These are phyloP conservation scores for Thrips palmi DNA, from an alignment of 1,140 invertebrate species.

Conservation along the genomic window DNA sequence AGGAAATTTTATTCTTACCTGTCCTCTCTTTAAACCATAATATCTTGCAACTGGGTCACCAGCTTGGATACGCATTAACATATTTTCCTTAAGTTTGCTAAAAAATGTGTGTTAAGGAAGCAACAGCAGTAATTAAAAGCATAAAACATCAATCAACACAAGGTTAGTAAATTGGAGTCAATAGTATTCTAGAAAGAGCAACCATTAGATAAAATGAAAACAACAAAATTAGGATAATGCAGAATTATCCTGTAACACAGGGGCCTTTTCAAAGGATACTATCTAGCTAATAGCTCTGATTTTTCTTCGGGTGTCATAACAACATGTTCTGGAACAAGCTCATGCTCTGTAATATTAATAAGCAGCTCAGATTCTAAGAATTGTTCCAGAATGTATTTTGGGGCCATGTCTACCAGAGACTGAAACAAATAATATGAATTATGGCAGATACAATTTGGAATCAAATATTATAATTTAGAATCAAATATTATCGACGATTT, in stretches of 20 bases:
- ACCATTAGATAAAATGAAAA: slow-evolving; percentile 11
- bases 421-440: no score
- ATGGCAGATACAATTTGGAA: background rate
- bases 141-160: no score
- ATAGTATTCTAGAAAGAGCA: slow-evolving; percentile 2
- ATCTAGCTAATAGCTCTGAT: slow-evolving; percentile 78
- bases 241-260: background rate
- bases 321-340: slow-evolving; percentile 96
- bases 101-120: slow-evolving; percentile 24
- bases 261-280: slow-evolving; percentile 45
- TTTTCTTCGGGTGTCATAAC: slow-evolving; percentile 97
- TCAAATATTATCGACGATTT: background rate
- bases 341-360: slow-evolving; percentile 99
- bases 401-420: slow-evolving; percentile 93
- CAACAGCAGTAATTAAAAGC: slow-evolving; percentile 17
- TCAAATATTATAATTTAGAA: slow-evolving; percentile 6
- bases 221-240: background rate
- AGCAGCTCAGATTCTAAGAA: slow-evolving; percentile 96
- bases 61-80: slow-evolving; percentile 96
- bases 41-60: slow-evolving; percentile 96
- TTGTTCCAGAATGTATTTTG: slow-evolving; percentile 97
- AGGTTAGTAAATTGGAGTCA: slow-evolving; percentile 4
- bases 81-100: slow-evolving; percentile 94
- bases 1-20: slow-evolving; percentile 34
- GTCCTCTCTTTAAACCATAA: slow-evolving; percentile 91